Conservation (phyloP, 37 sponge, comb jelly and placozoan species). For the Halichondria panicea region DNA sequence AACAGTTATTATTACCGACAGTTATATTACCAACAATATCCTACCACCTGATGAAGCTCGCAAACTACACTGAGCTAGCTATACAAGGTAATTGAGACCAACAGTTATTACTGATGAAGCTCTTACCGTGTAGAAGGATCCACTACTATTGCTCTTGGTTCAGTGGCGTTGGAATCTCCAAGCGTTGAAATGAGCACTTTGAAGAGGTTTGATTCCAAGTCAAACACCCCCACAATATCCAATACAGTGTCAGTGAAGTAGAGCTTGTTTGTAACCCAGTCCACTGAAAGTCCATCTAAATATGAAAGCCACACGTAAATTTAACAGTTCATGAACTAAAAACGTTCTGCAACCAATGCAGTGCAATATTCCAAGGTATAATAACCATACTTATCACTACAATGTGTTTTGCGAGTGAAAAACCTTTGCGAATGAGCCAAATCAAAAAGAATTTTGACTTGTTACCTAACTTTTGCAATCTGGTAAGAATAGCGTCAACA, state of each 20-base stretch:
- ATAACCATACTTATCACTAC: no score
- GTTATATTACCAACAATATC: no score
- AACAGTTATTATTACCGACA: no score
- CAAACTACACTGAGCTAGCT: neutral
- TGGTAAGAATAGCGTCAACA: no score
- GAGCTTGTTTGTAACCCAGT: conserved; percentile 65
- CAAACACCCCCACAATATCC: conserved; percentile 18
- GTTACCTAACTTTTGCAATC: neutral
- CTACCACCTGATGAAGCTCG: no score
- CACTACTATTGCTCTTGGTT: conserved; percentile 22
- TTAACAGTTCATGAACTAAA: no score
- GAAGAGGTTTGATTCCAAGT: neutral
- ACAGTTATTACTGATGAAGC: neutral
- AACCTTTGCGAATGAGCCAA: no score
- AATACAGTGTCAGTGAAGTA: conserved; percentile 63
- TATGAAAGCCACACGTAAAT: no score
- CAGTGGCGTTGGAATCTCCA: neutral
- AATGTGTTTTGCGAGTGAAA: no score
- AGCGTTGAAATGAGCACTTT: conserved; percentile 2
- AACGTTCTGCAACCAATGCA: no score
- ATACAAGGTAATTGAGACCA: neutral
- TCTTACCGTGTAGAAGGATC: conserved; percentile 22
- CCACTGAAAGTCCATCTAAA: conserved; percentile 65
- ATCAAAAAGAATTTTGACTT: neutral
- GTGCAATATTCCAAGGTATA: no score